Base-by-base conservation (phyloP, 2,888 invertebrate genomes). In the Amphiduros pacificus region DNA sequence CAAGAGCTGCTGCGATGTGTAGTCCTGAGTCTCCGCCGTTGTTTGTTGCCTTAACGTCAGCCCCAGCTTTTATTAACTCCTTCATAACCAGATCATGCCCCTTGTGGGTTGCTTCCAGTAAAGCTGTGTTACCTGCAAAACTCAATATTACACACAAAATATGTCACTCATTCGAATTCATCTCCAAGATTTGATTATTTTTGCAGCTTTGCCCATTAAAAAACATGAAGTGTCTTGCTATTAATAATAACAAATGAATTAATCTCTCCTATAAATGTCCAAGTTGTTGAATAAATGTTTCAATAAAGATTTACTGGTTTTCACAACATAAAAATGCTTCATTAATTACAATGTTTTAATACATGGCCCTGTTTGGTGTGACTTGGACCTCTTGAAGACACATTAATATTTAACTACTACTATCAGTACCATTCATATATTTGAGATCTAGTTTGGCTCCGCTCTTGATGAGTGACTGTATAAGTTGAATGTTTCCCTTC, bases 21-120 rank as follows among this genome's bases (percentile, higher is more conserved):
- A 66, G 51, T 0, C 62, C 55, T 2, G 64, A 60, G 26, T 65
- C 66, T 26, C 63, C 60, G 28, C 60, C 64, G 50, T 66, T 64
- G 55, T 59, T 65, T n/a, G 44, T 44, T 22, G 36, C 40, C 2
- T 27, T 22, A 20, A 56, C 31, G 48, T 54, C 31, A 28, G 29
- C 29, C 20, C 61, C 61, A 41, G 31, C 31, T 5, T 32, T 24
- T 1, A 58, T 24, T 29, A 58, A n/a, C 20, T 50, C 50, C 20
- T 11, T 11, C 22, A 58, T 50, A 26, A 36, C 29, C 17, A 50
- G 20, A 4, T n/a, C 17, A 11, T 58, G 26, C 17, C 50, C 50
- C 5, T 17, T 24, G n/a, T 49, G 27, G 4, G 31, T 50, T 29
- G 58, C 58, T 22, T 50, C 49, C 22, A 49, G 50, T n/a, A 58